phyloP scores from a whole-genome alignment of 1,140 invertebrate species.

The Calliopsis andreniformis region DNA sequence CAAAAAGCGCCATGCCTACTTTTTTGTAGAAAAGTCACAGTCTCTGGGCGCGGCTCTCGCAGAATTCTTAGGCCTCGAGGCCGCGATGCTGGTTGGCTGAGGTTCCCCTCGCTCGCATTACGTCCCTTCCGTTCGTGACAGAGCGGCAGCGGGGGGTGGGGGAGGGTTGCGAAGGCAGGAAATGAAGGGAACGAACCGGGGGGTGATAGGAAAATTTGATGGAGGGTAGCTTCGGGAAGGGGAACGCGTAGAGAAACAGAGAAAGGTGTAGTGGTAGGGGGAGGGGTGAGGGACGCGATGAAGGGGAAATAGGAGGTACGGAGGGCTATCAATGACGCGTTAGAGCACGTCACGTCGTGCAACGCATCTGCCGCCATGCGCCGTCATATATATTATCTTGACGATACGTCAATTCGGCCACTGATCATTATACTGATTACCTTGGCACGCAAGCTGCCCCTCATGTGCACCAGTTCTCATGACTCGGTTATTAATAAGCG shows the following conservation, averaged over 20 bases:
- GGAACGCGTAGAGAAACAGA: constrained; percentile 21
- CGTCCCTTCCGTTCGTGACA: constrained; percentile 76
- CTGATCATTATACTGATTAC: constrained; percentile 77
- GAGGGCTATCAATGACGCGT: constrained; percentile 76
- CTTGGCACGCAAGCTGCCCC: constrained; percentile 62
- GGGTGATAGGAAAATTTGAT: constrained; percentile 81
- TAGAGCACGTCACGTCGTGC: constrained; percentile 73
- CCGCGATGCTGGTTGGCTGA: constrained; percentile 71
- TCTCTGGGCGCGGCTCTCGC: constrained; percentile 63
- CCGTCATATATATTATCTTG: constrained; percentile 73
- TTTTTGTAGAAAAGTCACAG: constrained; percentile 44
- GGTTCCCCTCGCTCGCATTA: constrained; percentile 71
- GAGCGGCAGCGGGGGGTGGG: constrained; percentile 45
- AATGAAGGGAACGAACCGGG: constrained; percentile 75
- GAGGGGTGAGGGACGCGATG: constrained; percentile 17
- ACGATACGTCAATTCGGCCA: constrained; percentile 75
- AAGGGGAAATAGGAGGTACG: constrained; percentile 48
- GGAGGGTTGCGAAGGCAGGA: constrained; percentile 70
- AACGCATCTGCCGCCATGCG: constrained; percentile 74
- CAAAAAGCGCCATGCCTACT: constrained; percentile 7
- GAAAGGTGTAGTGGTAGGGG: neutral
- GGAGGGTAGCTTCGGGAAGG: constrained; percentile 65
- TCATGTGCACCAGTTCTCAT: constrained; percentile 65
- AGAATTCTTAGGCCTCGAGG: constrained; percentile 67
- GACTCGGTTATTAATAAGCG: constrained; percentile 71